Evolutionary conservation across 2,888 invertebrate genomes (phyloP), one percentile per base, ranked within the genome.

Genomic region (Drosophila longiperda): DNA sequence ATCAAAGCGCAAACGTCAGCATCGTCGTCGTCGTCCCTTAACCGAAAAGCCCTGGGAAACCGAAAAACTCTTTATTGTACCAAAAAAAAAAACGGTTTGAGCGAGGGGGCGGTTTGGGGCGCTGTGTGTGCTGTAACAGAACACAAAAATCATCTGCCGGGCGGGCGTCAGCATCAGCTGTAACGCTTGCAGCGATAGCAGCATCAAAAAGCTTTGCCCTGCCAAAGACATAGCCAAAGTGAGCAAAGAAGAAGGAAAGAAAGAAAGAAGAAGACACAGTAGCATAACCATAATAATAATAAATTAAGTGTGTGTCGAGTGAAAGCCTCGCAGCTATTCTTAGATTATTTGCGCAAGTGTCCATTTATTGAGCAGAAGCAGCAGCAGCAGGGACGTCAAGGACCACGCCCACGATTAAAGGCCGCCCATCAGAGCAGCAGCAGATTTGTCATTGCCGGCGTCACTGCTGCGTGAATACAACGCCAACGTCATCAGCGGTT

Each of bases 261-360:
- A 20, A 20, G 40, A 73, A 73, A 64, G 57, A 48, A 54, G 12
- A 26, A 36, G 12, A 53, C 54, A 60, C 58, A 72, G 49, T 68
- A 79, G 36, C 68, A 77, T 62, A 65, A 66, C 53, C 52, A 66
- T 32, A 45, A 73, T 17, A 45, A 72, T 32, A 34, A 87, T 65
- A 87, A 83, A 67, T 74, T 90, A 62, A 80, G 80, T 29, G 90
- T 84, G 78, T 82, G 75, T 66, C 74, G 80, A 42, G 88, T 87
- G 67, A 74, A 68, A 89, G 78, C 78, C 75, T 83, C 72, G 81
- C 75, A 15, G 58, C 85, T 92, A 87, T 92, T 92, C 80, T 90
- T 91, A 89, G 90, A 91, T 36, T 84, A 75, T 73, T 82, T 91
- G 66, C 75, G 71, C 58, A 89, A 83, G 75, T 87, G 90, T 78